A percentile compares a stretch with the other conserved stretches of the same genome.
These are phyloP conservation scores for Tarsius wallacei DNA, from an alignment of 2,797 vertebrate genomes.

Conservation along the genomic window DNA sequence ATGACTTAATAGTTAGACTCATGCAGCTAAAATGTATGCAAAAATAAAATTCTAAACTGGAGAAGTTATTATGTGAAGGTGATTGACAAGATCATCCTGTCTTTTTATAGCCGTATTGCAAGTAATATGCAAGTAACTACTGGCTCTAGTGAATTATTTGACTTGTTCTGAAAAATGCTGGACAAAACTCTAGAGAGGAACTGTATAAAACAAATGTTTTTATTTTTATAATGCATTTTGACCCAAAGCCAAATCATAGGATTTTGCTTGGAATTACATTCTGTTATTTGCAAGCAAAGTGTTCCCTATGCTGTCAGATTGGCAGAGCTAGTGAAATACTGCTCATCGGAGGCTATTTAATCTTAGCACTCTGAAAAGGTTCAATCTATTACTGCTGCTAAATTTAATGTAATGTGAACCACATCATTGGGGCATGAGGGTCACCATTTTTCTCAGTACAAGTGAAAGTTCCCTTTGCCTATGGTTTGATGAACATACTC, in stretches of 20 bases:
- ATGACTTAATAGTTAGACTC: not conserved
- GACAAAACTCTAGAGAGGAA: constrained; percentile 86
- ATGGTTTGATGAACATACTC: not conserved
- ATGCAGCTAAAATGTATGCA: constrained; percentile 22
- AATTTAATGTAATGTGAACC: constrained; percentile 76
- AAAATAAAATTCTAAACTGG: not conserved
- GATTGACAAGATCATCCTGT: not conserved
- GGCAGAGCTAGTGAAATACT: constrained; percentile 85
- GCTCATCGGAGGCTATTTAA: constrained; percentile 85
- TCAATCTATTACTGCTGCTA: constrained; percentile 65
- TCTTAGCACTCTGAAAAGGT: constrained; percentile 73
- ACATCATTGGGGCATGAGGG: not conserved
- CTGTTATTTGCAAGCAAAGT: constrained; percentile 85
- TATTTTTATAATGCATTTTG: constrained; percentile 89
- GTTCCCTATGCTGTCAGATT: constrained; percentile 82
- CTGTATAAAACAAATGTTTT: constrained; percentile 90
- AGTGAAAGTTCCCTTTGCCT: not conserved
- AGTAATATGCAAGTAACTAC: constrained; percentile 30
- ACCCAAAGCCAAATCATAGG: constrained; percentile 86
- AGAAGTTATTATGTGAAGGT: not conserved
- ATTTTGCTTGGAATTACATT: constrained; percentile 87
- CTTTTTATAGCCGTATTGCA: not conserved
- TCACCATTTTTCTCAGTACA: not conserved
- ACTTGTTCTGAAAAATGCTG: constrained; percentile 80
- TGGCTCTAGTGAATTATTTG: constrained; percentile 76